A percentile compares a stretch with the other conserved stretches of the same genome.
phyloP scores from a whole-genome alignment of 2,113 vertebrate genomes.

The Aptenodytes forsteri region DNA sequence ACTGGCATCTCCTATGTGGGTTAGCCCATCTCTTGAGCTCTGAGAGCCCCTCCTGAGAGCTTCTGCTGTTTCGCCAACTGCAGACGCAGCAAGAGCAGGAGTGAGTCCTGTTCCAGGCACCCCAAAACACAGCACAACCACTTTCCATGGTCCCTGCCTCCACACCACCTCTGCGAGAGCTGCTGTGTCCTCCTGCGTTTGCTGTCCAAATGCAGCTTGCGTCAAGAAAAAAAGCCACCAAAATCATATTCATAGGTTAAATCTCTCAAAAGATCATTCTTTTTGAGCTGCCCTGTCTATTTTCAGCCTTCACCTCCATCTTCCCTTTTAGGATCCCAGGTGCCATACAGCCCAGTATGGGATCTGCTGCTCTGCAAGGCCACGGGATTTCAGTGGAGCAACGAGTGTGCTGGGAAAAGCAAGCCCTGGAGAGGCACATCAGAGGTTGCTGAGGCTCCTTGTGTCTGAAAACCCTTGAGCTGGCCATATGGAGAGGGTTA shows the following conservation, averaged over 20 bases:
- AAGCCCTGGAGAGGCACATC: neutral
- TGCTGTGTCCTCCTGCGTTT: neutral
- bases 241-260: neutral
- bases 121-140: neutral
- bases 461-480: neutral
- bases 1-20: rapidly evolving
- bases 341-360: rapidly evolving
- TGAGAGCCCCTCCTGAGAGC: neutral
- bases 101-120: neutral
- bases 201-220: neutral
- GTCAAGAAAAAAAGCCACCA: neutral
- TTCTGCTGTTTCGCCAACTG: neutral
- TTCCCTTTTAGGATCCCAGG: neutral
- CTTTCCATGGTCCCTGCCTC: neutral
- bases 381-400: neutral
- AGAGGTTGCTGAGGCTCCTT: neutral
- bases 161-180: neutral
- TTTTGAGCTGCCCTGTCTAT: neutral
- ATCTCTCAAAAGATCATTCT: neutral
- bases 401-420: neutral
- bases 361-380: neutral
- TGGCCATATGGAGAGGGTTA: neutral
- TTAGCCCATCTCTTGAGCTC: neutral
- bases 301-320: neutral
- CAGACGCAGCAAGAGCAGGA: neutral